Conservation (phyloP, 2,113 vertebrate genomes). For the human region DNA sequence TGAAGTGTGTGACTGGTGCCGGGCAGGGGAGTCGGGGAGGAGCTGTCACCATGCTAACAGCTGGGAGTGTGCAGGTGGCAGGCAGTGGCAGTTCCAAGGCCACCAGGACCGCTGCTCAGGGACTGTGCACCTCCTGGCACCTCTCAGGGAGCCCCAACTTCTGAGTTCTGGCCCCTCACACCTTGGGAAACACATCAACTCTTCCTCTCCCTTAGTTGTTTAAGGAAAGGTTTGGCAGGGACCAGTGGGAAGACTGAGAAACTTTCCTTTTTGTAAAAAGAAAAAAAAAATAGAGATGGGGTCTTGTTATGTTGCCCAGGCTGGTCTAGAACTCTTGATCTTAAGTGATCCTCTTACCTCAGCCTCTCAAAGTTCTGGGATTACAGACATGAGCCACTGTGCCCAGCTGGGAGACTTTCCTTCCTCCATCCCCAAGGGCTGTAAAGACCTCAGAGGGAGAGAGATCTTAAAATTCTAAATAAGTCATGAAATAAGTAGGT, state of each 20-base stretch:
- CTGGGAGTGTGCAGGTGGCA: not conserved
- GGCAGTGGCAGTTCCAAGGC: not conserved
- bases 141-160: not conserved
- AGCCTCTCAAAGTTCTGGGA: too few species aligned
- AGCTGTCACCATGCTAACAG: not conserved
- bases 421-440: not conserved
- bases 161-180: not conserved
- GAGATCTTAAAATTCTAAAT: slow-evolving; percentile 46
- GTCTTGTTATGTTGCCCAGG: too few species aligned
- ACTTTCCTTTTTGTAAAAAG: not conserved
- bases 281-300: too few species aligned
- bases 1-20: slow-evolving; percentile 13
- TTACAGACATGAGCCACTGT: too few species aligned
- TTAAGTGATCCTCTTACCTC: too few species aligned
- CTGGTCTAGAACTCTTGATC: too few species aligned
- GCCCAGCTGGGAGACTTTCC: not conserved
- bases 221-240: not conserved
- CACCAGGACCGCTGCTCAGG: not conserved
- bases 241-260: not conserved
- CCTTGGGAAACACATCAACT: not conserved
- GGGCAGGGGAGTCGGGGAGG: not conserved
- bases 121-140: not conserved
- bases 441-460: not conserved
- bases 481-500: slow-evolving; percentile 44
- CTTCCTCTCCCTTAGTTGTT: not conserved